Evolutionary conservation across 2,797 vertebrate genomes (phyloP), one percentile per base, ranked within the genome.

Genomic region (Decapterus maruadsi): DNA sequence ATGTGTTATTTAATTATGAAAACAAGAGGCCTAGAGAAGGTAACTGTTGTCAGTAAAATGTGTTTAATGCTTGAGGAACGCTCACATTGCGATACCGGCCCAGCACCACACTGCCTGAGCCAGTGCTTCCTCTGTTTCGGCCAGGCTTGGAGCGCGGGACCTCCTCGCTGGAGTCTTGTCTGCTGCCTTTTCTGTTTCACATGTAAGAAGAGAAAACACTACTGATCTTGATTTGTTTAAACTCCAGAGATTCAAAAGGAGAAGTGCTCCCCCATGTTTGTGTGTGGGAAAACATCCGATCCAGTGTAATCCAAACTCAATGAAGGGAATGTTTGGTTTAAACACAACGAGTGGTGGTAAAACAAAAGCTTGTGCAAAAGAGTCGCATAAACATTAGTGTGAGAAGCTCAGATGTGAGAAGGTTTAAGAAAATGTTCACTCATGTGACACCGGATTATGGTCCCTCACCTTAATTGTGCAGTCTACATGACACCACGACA

Each of bases 61-160:
- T 26, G 5, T 57, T 10, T 9, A 68, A 68, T 6, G n/a, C 10
- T 19, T 0, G 2, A n/a, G 58, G 10, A 22, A 17, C 46, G 82
- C 94, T 87, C 82, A 99, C 98, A 94, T 95, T 87, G 95, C 85
- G 20, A 99, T 94, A 48, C 97, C 98, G 3, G 93, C 91, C 68
- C 96, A 98, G 59, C 95, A 93, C 97, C 97, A 99, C 54, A 98
- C 96, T 0, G 96, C 96, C 68, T 97, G 96, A 13, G 95, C 95
- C 64, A 99, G 90, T 19, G 95, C 92, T 78, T 95, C 96, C 75
- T 97, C 96, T 0, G 95, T 97, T 80, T 98, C 97, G 0, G 95
- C 94, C 79, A 98, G 89, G 75, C 95, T 94, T 0, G 85, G 92
- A 17, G 91, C 36, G 0, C 90, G 90, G 31, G 87, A 75, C 54